phyloP scores from a whole-genome alignment of 53 echinoderm and acorn worm genomes.

The Henricia sp. region DNA sequence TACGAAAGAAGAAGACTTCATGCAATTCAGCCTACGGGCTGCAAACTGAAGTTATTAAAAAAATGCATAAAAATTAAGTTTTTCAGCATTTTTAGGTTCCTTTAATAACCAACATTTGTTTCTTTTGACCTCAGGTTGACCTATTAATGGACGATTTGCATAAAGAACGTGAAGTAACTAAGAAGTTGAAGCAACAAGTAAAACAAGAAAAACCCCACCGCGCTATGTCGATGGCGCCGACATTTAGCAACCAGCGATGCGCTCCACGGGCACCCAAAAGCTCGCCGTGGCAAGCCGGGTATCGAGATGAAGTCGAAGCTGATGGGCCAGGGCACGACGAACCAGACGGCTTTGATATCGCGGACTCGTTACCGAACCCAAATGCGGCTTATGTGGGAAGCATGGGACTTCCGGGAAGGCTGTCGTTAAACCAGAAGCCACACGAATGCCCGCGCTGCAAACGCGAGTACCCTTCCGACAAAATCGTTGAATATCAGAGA shows the following conservation, averaged over 20 bases:
- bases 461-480: slow-evolving; percentile 29
- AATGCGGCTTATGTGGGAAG: no score
- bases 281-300: slow-evolving; percentile 5
- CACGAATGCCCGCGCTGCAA: slow-evolving; percentile 52
- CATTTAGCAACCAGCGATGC: slow-evolving; percentile 3
- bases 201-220: not conserved
- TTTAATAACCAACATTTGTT: not conserved
- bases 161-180: slow-evolving; percentile 2
- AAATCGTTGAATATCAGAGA: slow-evolving; percentile 4
- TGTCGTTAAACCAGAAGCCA: not conserved
- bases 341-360: not conserved
- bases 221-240: not conserved
- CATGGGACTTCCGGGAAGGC: not conserved
- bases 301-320: not conserved
- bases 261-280: not conserved
- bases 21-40: not conserved
- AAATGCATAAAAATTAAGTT: no score
- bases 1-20: no score
- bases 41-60: no score
- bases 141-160: slow-evolving; percentile 16
- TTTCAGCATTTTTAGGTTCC: not conserved
- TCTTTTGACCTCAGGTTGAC: slow-evolving; percentile 22
- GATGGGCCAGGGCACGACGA: slow-evolving; percentile 1
- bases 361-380: not conserved
- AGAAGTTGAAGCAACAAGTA: slow-evolving; percentile 8